Conservation (phyloP, 2,888 invertebrate species). For the Athripsodes cinereus region DNA sequence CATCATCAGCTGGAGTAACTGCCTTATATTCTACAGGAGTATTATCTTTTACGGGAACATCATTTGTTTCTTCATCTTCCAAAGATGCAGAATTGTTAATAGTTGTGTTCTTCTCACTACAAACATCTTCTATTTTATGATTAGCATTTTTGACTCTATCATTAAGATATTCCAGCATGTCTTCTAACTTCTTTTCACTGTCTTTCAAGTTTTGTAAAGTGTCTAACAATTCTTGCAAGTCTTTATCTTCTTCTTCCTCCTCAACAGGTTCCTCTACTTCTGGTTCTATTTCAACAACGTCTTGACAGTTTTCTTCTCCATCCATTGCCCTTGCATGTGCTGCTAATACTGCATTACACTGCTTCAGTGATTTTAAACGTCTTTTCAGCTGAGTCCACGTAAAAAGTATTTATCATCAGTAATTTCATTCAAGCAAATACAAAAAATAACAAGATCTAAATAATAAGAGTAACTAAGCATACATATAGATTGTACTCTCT, state of each 20-base stretch:
- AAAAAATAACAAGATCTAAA: background rate
- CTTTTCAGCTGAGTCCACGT: constrained; percentile 13
- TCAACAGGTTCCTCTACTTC: constrained; percentile 7
- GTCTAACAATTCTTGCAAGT: constrained; percentile 54
- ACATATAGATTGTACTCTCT: too few relatives aligned
- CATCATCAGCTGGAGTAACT: background rate
- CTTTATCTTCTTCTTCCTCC: constrained; percentile 35
- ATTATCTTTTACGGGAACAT: background rate
- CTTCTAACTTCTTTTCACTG: constrained; percentile 61
- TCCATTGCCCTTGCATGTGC: constrained; percentile 8
- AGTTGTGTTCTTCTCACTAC: background rate
- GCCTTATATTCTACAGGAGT: background rate
- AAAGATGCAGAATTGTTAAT: background rate
- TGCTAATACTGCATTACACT: constrained; percentile 20
- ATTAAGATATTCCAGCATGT: constrained; percentile 40
- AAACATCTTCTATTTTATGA: background rate
- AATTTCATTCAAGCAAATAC: constrained; percentile 9
- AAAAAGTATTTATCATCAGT: too few relatives aligned
- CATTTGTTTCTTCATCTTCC: background rate
- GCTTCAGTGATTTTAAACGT: constrained; percentile 19
- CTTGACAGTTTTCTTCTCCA: constrained; percentile 12
- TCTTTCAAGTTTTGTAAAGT: constrained; percentile 65
- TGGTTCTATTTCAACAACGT: background rate
- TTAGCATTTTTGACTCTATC: background rate
- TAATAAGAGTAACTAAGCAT: too few relatives aligned